Percentiles rank a stretch among this genome's conserved stretches.
Evolutionary conservation across 2,797 vertebrate species (phyloP).

Genomic region (Prionace glauca): DNA sequence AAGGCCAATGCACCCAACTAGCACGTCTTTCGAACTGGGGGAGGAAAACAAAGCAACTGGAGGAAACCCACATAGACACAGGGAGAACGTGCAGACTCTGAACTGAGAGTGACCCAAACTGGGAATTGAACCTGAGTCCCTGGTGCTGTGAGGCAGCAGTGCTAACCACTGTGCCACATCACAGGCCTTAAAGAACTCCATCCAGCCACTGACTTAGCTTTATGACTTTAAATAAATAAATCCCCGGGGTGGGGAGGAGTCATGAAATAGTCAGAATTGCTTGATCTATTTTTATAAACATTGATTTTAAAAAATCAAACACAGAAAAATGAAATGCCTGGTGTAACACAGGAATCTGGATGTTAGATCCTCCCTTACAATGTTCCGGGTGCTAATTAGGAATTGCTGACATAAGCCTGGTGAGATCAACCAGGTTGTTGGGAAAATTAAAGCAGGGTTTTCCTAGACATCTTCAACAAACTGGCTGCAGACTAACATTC

Average conservation of each 20-base stretch:
- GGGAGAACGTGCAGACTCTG: too few relatives aligned
- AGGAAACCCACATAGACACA: too few relatives aligned
- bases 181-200: neutral
- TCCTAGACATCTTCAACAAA: neutral
- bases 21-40: too few relatives aligned
- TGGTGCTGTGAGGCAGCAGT: too few relatives aligned
- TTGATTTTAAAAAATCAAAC: neutral
- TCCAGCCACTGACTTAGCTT: too few relatives aligned
- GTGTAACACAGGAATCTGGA: neutral
- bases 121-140: too few relatives aligned
- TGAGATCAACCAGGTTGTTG: neutral
- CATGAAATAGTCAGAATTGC: neutral
- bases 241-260: neutral
- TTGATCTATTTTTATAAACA: neutral
- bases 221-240: too few relatives aligned
- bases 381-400: neutral
- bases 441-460: neutral
- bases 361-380: neutral
- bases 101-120: too few relatives aligned
- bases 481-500: neutral
- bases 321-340: neutral
- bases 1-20: too few relatives aligned
- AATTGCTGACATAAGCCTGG: neutral
- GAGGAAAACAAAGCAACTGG: too few relatives aligned
- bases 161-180: neutral